phyloP scores from a whole-genome alignment of 2,113 vertebrate species.

The Lutjanus erythropterus region DNA sequence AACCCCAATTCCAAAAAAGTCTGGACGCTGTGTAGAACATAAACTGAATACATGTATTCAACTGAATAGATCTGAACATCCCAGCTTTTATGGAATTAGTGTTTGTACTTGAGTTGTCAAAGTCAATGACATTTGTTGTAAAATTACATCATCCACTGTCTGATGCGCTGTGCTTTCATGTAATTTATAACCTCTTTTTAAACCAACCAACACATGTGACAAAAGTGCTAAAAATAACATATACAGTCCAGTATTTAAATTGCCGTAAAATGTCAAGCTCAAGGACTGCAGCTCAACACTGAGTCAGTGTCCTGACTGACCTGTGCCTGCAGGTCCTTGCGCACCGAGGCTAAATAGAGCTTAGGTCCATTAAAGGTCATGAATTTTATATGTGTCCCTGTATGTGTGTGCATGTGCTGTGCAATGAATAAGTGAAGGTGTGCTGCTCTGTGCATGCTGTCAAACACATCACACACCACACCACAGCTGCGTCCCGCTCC shows the following conservation, averaged over 20 bases:
- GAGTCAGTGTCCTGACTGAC: conserved; percentile 29
- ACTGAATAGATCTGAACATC: too few species aligned
- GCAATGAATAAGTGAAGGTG: conserved; percentile 71
- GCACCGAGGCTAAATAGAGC: conserved; percentile 21
- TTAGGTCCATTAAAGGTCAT: conserved; percentile 66
- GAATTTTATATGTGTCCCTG: conserved; percentile 51
- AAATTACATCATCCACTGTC: background rate
- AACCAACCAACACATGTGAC: background rate
- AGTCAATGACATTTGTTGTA: background rate
- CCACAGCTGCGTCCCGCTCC: conserved; percentile 54
- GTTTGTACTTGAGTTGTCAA: background rate
- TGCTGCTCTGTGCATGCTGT: conserved; percentile 35
- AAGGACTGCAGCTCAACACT: background rate
- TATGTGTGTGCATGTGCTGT: conserved; percentile 38
- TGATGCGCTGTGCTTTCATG: background rate
- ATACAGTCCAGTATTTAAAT: background rate
- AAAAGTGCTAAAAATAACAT: background rate
- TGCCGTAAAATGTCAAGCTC: background rate
- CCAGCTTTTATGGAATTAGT: too few species aligned
- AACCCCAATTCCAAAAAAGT: too few species aligned
- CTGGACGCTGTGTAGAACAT: too few species aligned
- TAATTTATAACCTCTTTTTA: background rate
- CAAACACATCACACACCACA: conserved; percentile 26
- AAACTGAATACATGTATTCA: too few species aligned
- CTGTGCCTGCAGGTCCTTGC: conserved; percentile 30